Base-by-base conservation (phyloP, 2,797 vertebrate genomes). In the Octomys mimax region DNA sequence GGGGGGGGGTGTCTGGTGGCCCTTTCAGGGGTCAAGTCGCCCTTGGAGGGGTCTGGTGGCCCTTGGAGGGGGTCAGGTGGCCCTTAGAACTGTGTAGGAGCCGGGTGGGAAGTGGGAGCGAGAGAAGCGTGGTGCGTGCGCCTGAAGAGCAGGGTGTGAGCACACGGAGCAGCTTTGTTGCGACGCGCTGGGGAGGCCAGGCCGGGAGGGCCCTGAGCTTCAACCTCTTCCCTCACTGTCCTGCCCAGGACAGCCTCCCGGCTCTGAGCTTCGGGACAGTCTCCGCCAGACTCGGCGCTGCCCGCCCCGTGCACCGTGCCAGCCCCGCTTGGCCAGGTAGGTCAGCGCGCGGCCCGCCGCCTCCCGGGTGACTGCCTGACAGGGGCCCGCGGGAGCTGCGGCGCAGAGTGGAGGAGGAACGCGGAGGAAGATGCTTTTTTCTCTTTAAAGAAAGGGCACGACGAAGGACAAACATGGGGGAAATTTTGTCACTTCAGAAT, bases 401-500 rank as follows among this genome's bases (percentile, higher is more conserved):
- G 2, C 87, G 57, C 61, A 39, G 59, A 87, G 81, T 68, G 36
- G 42, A 83, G 52, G 75, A 68, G 57, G 16, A 81, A 24, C 81
- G 59, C 79, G 62, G 46, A 52, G 78, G 89, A 93, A 66, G 70
- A 57, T 0, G 0, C 85, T 68, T 75, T 71, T 64, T 62, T 8
- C 31, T 85, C 79, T 73, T 94, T 71, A 88, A 83, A 94, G 92
- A 94, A 97, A 97, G 94, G 89, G 42, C 95, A 71, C 3, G 61
- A 59, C 87, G 90, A 94, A 96, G 96, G 95, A 94, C 82, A 70
- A 89, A 91, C 86, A 85, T 87, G 79, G 87, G 90, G 86, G n/a
- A 78, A 46, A 54, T 79, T 78, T 62, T 95, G 83, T 96, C 75
- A 21, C 95, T 97, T 97, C 91, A 95, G 82, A 96, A 95, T 89